phyloP scores from a whole-genome alignment of 37 sponge, comb jelly and placozoan genomes.

The Halichondria panicea region DNA sequence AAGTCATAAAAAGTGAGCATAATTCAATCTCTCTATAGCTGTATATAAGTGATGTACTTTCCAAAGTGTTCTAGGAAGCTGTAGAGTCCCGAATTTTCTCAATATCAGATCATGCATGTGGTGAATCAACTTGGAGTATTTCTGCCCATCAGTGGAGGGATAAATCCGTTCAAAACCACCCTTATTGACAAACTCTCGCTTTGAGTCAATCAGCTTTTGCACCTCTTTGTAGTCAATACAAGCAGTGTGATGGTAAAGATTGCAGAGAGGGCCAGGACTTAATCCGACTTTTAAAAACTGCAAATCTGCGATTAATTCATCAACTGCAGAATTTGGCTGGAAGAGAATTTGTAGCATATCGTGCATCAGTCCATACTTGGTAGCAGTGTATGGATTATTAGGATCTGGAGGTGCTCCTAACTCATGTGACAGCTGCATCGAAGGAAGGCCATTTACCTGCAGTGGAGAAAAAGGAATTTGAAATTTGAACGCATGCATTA shows the following conservation, averaged over 20 bases:
- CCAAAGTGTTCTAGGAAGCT: constrained; percentile 44
- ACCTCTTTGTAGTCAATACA: constrained; percentile 67
- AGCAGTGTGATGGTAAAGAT: constrained; percentile 9
- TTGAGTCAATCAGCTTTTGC: constrained; percentile 28
- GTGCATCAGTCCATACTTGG: constrained; percentile 75
- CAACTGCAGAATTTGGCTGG: constrained; percentile 27
- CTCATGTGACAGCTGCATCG: constrained; percentile 90
- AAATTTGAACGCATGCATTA: no score
- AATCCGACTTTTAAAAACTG: constrained; percentile 57
- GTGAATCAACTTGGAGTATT: constrained; percentile 38
- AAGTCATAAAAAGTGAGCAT: no score
- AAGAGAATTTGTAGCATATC: constrained; percentile 76
- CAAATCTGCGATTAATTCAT: constrained; percentile 17
- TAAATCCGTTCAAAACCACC: constrained; percentile 70
- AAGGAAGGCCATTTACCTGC: constrained; percentile 88
- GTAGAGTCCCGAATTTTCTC: background rate
- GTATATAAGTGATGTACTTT: constrained; percentile 53
- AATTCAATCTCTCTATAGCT: constrained; percentile 56
- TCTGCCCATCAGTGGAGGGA: constrained; percentile 50
- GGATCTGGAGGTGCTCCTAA: constrained; percentile 77
- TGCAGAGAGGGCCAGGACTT: constrained; percentile 58
- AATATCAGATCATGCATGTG: constrained; percentile 40
- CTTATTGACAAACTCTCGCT: constrained; percentile 60
- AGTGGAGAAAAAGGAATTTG: constrained; percentile 4
- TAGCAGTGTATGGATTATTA: constrained; percentile 69